A percentile compares a stretch with the other conserved stretches of the same genome.
These are phyloP conservation scores for Passerculus sandwichensis DNA, from an alignment of 2,797 vertebrate species.

Conservation along the genomic window DNA sequence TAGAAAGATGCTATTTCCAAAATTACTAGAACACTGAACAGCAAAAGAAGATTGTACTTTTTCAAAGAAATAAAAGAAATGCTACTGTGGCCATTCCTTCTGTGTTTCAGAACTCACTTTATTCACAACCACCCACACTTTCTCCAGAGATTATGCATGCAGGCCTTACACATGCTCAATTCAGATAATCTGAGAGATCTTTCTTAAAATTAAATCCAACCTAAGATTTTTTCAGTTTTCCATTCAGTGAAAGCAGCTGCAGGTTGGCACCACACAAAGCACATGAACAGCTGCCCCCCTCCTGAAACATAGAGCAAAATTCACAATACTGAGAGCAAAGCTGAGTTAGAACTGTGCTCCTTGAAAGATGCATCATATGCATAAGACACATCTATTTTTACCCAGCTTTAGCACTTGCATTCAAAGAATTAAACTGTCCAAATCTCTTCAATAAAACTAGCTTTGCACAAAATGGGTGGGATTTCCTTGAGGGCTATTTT, in stretches of 20 bases:
- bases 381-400: background rate
- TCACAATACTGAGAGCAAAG: background rate
- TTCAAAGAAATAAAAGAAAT: background rate
- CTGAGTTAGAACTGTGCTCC: background rate
- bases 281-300: background rate
- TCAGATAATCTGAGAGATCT: background rate
- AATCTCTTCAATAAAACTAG: background rate
- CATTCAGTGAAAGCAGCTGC: background rate
- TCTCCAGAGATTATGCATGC: background rate
- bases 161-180: background rate
- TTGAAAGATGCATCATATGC: background rate
- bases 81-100: background rate
- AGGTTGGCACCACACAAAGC: background rate
- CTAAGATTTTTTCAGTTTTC: background rate
- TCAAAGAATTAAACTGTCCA: background rate
- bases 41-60: background rate
- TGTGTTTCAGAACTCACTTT: background rate
- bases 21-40: background rate
- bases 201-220: background rate
- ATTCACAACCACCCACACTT: background rate
- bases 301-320: background rate
- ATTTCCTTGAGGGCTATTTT: background rate
- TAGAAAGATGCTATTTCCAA: background rate
- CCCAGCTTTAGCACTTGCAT: background rate
- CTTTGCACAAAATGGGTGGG: background rate